Conservation (phyloP, 2,797 vertebrate genomes). For the Diglossa cyanea region DNA sequence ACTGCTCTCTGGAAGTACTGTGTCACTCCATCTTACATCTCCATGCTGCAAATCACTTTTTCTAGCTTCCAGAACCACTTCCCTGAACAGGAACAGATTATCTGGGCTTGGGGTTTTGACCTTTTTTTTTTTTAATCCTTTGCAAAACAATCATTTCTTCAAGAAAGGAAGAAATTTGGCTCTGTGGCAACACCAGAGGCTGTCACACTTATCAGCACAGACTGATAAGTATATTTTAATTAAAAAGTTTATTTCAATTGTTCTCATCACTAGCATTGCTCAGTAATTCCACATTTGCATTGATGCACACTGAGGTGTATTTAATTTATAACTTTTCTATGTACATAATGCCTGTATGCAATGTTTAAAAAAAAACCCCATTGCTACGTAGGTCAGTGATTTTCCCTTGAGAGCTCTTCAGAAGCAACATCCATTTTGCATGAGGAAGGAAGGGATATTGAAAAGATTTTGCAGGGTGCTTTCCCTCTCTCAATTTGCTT, state of each 20-base stretch:
- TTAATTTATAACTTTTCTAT: background rate
- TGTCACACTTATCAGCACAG: background rate
- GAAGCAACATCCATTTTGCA: background rate
- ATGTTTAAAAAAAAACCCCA: background rate
- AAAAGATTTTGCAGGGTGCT: background rate
- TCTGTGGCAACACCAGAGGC: background rate
- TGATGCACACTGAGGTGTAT: background rate
- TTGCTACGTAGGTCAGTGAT: accelerated
- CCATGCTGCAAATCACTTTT: background rate
- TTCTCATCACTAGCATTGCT: background rate
- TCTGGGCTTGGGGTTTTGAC: background rate
- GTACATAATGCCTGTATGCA: background rate
- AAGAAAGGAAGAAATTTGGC: background rate
- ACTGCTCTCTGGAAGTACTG: constrained; percentile 17
- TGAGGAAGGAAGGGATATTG: background rate
- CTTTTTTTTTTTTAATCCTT: background rate
- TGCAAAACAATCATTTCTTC: background rate
- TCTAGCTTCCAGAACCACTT: background rate
- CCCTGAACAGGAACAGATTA: background rate
- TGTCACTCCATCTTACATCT: background rate
- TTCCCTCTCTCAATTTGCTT: background rate
- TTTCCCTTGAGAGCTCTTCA: background rate
- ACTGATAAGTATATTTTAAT: background rate
- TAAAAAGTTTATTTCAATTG: background rate
- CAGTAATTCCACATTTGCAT: background rate